Evolutionary conservation across 2,113 vertebrate genomes (phyloP).

Genomic region (Scartelaos histophorus): DNA sequence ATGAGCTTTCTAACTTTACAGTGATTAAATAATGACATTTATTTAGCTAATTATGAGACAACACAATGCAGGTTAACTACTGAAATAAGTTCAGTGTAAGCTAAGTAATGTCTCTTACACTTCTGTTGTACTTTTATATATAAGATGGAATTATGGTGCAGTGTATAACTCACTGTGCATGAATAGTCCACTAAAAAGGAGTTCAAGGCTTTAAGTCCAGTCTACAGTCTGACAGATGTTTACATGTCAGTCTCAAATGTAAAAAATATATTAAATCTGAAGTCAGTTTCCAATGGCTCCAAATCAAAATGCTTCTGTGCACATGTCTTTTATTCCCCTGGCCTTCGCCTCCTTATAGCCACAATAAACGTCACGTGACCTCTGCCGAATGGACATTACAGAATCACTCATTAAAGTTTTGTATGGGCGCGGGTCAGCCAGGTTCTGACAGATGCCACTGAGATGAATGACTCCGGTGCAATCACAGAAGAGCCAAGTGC

Average conservation of each 20-base stretch:
- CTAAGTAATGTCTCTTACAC: too few relatives aligned
- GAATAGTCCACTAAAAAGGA: too few relatives aligned
- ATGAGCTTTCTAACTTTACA: not conserved
- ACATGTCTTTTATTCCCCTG: slow-evolving; percentile 7
- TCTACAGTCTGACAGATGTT: not conserved
- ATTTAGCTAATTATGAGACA: too few relatives aligned
- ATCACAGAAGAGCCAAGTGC: slow-evolving; percentile 20
- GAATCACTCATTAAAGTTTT: slow-evolving; percentile 50
- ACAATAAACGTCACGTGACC: slow-evolving; percentile 30
- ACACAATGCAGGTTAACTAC: too few relatives aligned
- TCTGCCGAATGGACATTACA: slow-evolving; percentile 45
- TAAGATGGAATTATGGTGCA: too few relatives aligned
- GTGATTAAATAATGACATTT: too few relatives aligned
- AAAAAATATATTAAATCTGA: not conserved
- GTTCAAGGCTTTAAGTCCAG: too few relatives aligned
- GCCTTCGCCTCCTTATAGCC: slow-evolving; percentile 9
- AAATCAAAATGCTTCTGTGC: not conserved
- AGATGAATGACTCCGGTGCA: slow-evolving; percentile 50
- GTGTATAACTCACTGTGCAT: too few relatives aligned
- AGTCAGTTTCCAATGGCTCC: not conserved
- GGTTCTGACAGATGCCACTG: slow-evolving; percentile 49
- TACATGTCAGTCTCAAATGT: not conserved
- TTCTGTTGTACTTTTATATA: too few relatives aligned
- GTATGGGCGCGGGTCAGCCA: slow-evolving; percentile 43
- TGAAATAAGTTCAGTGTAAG: too few relatives aligned